These are phyloP conservation scores for Platypus cylindrus DNA, from an alignment of 2,888 invertebrate genomes.

Conservation along the genomic window DNA sequence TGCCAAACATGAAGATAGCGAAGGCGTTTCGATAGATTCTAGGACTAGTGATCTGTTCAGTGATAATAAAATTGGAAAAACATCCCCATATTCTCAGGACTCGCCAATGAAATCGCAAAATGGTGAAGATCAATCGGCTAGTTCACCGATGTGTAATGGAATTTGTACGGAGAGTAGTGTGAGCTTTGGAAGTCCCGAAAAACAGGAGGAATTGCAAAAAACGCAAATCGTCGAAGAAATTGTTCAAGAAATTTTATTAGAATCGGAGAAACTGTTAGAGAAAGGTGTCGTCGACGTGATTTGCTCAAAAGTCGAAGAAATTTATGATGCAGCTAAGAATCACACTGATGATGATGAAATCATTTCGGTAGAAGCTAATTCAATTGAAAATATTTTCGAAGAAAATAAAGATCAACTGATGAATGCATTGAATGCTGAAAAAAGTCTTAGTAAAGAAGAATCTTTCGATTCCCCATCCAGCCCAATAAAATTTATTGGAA, in stretches of 20 bases:
- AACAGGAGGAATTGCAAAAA: conserved; percentile 22
- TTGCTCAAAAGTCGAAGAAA: conserved; percentile 8
- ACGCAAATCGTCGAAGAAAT: conserved; percentile 39
- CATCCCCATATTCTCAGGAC: conserved; percentile 42
- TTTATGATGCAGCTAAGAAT: conserved; percentile 7
- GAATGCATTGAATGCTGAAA: conserved; percentile 23
- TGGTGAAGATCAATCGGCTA: conserved; percentile 21
- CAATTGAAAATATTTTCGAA: conserved; percentile 1
- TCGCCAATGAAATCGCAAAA: conserved; percentile 31
- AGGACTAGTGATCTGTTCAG: conserved; percentile 45
- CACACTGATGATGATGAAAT: conserved; percentile 4
- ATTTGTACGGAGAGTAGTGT: conserved; percentile 32
- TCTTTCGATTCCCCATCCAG: conserved; percentile 24
- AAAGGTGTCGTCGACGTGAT: conserved; percentile 23
- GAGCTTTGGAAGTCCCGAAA: conserved; percentile 31
- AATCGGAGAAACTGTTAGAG: conserved; percentile 39
- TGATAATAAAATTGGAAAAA: conserved; percentile 47
- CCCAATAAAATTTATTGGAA: conserved; percentile 19
- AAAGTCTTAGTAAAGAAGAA: conserved; percentile 2
- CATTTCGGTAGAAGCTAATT: conserved; percentile 4
- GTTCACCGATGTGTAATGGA: conserved; percentile 35
- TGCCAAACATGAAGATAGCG: conserved; percentile 37
- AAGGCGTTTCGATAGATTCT: conserved; percentile 41
- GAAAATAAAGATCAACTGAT: conserved; percentile 1
- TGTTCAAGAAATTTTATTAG: conserved; percentile 39